Conservation (phyloP, 2,797 vertebrate genomes). For the Squalus acanthias region DNA sequence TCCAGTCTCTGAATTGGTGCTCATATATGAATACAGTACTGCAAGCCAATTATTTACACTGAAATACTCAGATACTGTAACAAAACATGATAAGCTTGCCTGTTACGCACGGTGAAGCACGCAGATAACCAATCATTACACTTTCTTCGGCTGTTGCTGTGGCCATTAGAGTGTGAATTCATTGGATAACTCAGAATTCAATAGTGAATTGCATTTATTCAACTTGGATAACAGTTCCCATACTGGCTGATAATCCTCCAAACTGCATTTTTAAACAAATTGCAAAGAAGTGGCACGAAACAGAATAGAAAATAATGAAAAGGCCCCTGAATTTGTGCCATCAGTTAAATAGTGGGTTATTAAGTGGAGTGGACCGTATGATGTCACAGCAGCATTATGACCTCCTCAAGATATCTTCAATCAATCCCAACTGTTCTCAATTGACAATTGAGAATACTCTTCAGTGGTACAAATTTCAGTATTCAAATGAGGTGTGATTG, state of each 20-base stretch:
- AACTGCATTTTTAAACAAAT: background rate
- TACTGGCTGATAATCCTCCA: background rate
- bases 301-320: background rate
- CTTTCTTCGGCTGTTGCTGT: background rate
- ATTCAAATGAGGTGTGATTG: background rate
- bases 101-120: constrained; percentile 2
- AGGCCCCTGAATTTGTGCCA: background rate
- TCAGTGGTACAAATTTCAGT: background rate
- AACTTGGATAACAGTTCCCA: constrained; percentile 1
- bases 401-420: background rate
- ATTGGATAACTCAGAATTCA: background rate
- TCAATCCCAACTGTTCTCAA: constrained; percentile 14
- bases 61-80: constrained; percentile 3
- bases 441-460: background rate
- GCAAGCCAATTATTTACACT: constrained; percentile 8
- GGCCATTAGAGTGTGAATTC: background rate
- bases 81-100: background rate
- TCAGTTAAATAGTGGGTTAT: background rate
- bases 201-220: background rate
- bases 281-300: background rate
- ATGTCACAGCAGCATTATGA: background rate
- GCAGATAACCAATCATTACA: constrained; percentile 16
- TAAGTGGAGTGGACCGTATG: background rate
- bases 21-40: background rate
- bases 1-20: background rate